Base-by-base conservation (phyloP, 1,140 invertebrate genomes). In the Stenopsyche tienmushanensis region DNA sequence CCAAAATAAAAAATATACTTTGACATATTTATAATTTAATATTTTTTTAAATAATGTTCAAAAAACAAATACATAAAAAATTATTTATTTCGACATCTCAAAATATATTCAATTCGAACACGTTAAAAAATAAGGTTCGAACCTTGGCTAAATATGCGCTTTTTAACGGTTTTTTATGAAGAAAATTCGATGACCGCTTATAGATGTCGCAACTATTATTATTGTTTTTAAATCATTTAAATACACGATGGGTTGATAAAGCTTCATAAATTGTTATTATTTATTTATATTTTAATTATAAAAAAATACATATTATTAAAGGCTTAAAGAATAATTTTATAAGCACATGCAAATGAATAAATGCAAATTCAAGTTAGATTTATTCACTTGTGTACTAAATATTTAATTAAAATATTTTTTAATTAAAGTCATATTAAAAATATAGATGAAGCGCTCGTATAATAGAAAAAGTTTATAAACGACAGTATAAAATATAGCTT, bases 141-240 rank as follows among this genome's bases (percentile, higher is more conserved):
- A 44, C 8, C 55, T 58, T 58, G 2, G 39, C 20, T 58, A 44
- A 13, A 42, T 47, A 20, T 7, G n/a, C n/a, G 55, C 5, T 42
- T 58, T 58, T 58, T 58, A 23, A 1, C 7, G 8, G 7, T 58
- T 58, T 58, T 58, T 58, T 58, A 58, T 58, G 20, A 21, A 44
- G 3, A 34, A 17, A 1, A 42, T 58, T 58, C 39, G 15, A 2
- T 13, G 10, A 20, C 17, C n/a, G 18, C 10, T 1, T 7, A 42
- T 23, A 58, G 55, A 45, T 58, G 55, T 55, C 52, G 29, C 3
- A 2, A 9, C 29, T 18, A n/a, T n/a, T n/a, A n/a, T n/a, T n/a
- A n/a, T n/a, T n/a, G n/a, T n/a, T n/a, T n/a, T n/a, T n/a, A n/a
- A n/a, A n/a, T n/a, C n/a, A n/a, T n/a, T n/a, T n/a, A n/a, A n/a